phyloP scores from a whole-genome alignment of 1,140 invertebrate species.

The Bombus impatiens region DNA sequence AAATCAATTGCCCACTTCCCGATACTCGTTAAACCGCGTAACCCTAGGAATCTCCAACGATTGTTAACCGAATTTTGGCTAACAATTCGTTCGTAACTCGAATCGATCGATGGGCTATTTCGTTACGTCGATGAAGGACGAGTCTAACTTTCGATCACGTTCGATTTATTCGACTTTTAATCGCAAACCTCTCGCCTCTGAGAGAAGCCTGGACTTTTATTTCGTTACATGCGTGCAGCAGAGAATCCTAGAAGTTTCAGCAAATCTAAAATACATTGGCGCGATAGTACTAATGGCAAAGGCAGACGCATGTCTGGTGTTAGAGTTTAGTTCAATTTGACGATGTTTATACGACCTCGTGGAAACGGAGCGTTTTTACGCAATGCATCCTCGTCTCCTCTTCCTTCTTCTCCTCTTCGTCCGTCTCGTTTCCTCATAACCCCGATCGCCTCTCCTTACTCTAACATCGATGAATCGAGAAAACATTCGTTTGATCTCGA shows the following conservation, averaged over 20 bases:
- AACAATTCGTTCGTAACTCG: neutral
- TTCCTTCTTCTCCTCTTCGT: too few relatives aligned
- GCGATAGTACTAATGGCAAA: too few relatives aligned
- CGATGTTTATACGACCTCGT: neutral
- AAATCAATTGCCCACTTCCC: neutral
- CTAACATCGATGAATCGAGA: too few relatives aligned
- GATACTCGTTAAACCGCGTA: neutral
- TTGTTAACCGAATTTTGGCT: neutral
- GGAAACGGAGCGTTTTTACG: neutral
- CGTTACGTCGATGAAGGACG: neutral
- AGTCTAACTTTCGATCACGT: conserved; percentile 22
- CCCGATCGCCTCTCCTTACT: too few relatives aligned
- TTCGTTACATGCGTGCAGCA: neutral
- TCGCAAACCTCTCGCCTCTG: neutral
- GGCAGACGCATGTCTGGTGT: too few relatives aligned
- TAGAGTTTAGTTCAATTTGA: neutral
- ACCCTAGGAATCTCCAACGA: neutral
- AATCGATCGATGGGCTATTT: neutral
- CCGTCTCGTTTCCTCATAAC: too few relatives aligned
- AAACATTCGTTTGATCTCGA: too few relatives aligned
- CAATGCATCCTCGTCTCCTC: too few relatives aligned
- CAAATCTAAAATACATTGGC: neutral
- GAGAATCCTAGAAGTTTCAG: neutral
- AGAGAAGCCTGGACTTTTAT: neutral
- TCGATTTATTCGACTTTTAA: conserved; percentile 22